Evolutionary conservation across 2,797 vertebrate species (phyloP), one percentile per base, ranked within the genome.

Genomic region (Carcharodon carcharias): DNA sequence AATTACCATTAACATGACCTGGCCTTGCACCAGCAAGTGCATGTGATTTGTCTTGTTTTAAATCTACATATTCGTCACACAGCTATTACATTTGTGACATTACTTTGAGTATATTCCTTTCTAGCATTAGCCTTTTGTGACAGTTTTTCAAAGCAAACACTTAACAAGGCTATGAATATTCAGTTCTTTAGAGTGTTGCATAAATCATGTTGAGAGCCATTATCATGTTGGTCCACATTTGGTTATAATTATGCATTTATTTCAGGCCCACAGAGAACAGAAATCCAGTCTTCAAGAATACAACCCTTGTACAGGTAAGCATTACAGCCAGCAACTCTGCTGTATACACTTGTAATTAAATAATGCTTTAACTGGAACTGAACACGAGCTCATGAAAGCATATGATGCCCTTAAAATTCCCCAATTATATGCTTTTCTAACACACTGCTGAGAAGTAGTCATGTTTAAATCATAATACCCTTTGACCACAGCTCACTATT

Each of bases 1-100:
- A 93, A 65, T 93, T 65, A 92, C 89, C 89, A 93, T 26, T 93
- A 23, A 26, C 35, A 40, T 67, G 91, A 67, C 63, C 63, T 93
- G 63, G 18, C 21, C 91, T 93, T 93, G 18, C 61, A 26, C 61
- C 12, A 63, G 63, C 21, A 23, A n/a, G 4, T 67, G 9, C 63
- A 40, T 21, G 4, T 93, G 58, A 92, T 21, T 92, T 92, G 91
- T 67, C 18, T 31, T 45, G n/a, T 67, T 93, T 93, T 8, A 93
- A 45, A 93, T 93, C n/a, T 67, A 45, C 61, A 45, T 93, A 65
- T 26, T n/a, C 21, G 4, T 45, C 91, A 67, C n/a, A 67, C 63
- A 67, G 91, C n/a, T 67, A n/a, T 45, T 93, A 45, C 21, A 67
- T 45, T 28, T 40, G 7, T 45, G 61, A 21, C 45, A 23, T 50